Base-by-base conservation (phyloP, 2,797 vertebrate genomes). In the Rhodeus uyekii region DNA sequence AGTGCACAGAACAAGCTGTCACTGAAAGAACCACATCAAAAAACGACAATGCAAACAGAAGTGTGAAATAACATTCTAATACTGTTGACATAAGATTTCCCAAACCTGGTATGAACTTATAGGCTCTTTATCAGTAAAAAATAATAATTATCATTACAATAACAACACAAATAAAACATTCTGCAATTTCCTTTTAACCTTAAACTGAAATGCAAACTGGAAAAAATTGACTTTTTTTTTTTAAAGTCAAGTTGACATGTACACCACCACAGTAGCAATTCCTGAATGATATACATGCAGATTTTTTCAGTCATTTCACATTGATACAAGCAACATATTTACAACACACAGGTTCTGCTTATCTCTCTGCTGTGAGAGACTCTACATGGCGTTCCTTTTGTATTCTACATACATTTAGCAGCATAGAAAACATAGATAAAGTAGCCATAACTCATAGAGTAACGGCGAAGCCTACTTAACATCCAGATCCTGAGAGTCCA, bases 391-490 rank as follows among this genome's bases (percentile, higher is more conserved):
- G 83, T 60, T 83, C n/a, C 58, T 16, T 76, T 82, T 65, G 75
- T 76, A 65, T 48, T 71, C 86, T 88, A 88, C 88, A 85, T 84
- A 83, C 58, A 67, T 84, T 81, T 90, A 92, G 90, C 91, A 92
- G 89, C 90, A 86, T 76, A 73, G 22, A 34, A 86, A 58, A 84
- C 60, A 86, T 87, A 60, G 78, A 84, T 84, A 74, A 87, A 69
- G 85, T 63, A 83, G 83, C 86, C 90, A 90, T 90, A 90, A 88
- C 93, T 93, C 93, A 92, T 81, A 89, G 93, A 94, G 91, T 87
- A 86, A 89, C 60, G 86, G 83, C 24, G 63, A 80, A 69, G 50
- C 58, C 48, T 55, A 69, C 48, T 58, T 63, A 83, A 53, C 50
- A 85, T 84, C 85, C 80, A 86, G 81, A 34, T 80, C 55, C 85